These are phyloP conservation scores for Brachionus koreanus DNA, from an alignment of 1,140 invertebrate species.

Conservation along the genomic window DNA sequence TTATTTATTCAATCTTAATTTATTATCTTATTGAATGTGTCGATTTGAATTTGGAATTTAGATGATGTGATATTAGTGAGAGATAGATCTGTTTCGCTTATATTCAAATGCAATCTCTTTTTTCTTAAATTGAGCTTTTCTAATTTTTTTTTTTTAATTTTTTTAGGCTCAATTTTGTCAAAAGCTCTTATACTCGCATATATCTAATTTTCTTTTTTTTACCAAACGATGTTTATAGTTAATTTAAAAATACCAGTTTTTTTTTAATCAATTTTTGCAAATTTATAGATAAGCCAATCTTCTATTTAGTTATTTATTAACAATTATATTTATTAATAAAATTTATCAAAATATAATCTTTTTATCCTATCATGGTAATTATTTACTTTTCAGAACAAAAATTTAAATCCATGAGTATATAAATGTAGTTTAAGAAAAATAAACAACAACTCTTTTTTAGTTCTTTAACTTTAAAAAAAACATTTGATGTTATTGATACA, in stretches of 20 bases:
- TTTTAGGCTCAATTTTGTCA: neutral
- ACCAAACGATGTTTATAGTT: conserved; percentile 15
- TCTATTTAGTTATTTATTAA: conserved; percentile 21
- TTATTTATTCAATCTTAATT: neutral
- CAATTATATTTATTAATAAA: conserved; percentile 29
- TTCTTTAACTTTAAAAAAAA: too few species aligned
- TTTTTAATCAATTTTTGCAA: conserved; percentile 10
- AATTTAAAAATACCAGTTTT: conserved; percentile 15
- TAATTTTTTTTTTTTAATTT: neutral
- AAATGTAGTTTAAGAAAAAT: too few species aligned
- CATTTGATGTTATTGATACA: too few species aligned
- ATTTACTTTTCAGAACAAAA: too few species aligned
- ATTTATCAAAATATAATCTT: neutral
- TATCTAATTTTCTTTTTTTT: neutral
- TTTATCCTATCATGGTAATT: neutral
- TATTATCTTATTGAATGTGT: conserved; percentile 12
- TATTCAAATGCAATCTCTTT: conserved; percentile 24
- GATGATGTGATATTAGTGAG: neutral
- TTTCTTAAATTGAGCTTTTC: neutral
- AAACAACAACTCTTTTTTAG: too few species aligned
- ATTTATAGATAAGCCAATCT: conserved; percentile 18
- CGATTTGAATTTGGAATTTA: neutral
- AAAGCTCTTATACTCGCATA: neutral
- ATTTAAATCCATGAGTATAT: neutral
- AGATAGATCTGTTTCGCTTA: neutral